Percentiles rank a stretch among this genome's conserved stretches.
phyloP scores from a whole-genome alignment of 2,888 invertebrate genomes.

The Meiosimyza platycephala region DNA sequence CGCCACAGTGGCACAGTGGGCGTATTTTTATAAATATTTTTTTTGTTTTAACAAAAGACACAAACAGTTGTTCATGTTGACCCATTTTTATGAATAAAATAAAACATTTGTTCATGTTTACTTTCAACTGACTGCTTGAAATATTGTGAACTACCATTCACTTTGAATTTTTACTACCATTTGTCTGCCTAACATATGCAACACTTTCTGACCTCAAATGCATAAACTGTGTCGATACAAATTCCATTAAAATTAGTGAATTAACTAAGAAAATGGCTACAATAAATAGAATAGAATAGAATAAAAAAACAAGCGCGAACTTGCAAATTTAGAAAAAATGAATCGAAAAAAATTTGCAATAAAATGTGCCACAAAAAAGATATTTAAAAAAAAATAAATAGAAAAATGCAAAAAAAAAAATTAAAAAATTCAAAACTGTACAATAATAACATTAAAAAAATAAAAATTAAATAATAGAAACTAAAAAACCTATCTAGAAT shows the following conservation, averaged over 20 bases:
- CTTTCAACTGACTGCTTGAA: no score
- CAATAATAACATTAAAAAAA: not conserved
- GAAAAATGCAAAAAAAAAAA: no score
- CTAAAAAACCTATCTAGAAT: not conserved
- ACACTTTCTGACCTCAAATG: conserved; percentile 7
- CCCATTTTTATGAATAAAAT: no score
- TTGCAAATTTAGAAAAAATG: conserved; percentile 19
- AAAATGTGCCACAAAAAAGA: conserved; percentile 29
- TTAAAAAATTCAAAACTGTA: no score
- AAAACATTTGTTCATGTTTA: no score
- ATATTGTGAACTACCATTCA: no score
- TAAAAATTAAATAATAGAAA: not conserved
- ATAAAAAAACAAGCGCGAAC: conserved; percentile 16
- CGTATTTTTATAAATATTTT: no score
- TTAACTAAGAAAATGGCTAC: conserved; percentile 35
- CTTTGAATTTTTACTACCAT: no score
- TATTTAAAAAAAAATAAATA: not conserved
- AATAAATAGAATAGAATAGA: not conserved
- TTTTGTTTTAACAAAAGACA: no score
- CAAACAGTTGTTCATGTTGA: no score
- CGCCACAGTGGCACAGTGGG: no score
- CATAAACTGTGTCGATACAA: conserved; percentile 13
- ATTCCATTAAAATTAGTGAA: conserved; percentile 25
- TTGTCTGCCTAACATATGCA: not conserved
- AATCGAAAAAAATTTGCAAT: conserved; percentile 22